Evolutionary conservation across 2,888 invertebrate species (phyloP).

Genomic region (Sialis lutaria): DNA sequence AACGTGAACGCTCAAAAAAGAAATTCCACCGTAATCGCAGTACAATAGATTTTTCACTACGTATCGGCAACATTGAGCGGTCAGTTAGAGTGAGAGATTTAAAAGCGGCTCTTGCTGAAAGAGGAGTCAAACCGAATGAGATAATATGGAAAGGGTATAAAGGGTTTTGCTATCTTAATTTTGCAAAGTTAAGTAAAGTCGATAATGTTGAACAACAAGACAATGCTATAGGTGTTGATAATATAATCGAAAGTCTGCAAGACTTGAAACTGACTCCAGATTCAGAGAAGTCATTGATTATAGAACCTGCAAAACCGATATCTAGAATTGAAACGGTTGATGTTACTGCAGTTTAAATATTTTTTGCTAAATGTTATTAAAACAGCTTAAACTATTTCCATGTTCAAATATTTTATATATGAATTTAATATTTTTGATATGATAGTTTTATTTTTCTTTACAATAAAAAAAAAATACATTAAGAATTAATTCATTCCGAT

Average conservation of each 20-base stretch:
- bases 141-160: constrained; percentile 45
- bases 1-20: background rate
- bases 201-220: constrained; percentile 6
- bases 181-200: constrained; percentile 35
- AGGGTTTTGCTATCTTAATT: constrained; percentile 43
- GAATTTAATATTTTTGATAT: too few relatives aligned
- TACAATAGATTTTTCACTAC: constrained; percentile 36
- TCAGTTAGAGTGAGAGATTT: constrained; percentile 55
- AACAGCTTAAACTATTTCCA: too few relatives aligned
- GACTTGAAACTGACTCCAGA: constrained; percentile 25
- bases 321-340: constrained; percentile 32
- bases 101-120: constrained; percentile 52
- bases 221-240: constrained; percentile 26
- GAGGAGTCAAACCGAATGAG: constrained; percentile 56
- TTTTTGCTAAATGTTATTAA: background rate
- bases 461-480: too few relatives aligned
- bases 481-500: too few relatives aligned
- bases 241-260: constrained; percentile 29
- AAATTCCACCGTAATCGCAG: constrained; percentile 5
- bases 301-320: constrained; percentile 32
- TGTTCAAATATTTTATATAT: too few relatives aligned
- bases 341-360: constrained; percentile 27
- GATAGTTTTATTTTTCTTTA: too few relatives aligned
- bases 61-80: constrained; percentile 54
- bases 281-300: constrained; percentile 18